Conservation (phyloP, 2,113 vertebrate genomes). For the Ophiodon elongatus region DNA sequence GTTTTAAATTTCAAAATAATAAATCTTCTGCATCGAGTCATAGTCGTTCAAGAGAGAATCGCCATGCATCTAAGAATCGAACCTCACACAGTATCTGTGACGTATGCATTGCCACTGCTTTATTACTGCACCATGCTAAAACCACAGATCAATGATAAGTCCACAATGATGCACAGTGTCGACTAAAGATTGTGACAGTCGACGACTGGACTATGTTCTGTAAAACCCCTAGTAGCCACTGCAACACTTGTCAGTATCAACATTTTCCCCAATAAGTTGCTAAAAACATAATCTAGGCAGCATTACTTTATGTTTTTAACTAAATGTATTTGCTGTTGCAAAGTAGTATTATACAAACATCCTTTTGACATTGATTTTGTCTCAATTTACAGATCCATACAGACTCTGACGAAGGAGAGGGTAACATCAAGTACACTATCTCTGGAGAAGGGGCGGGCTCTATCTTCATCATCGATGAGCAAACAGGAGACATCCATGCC, state of each 20-base stretch:
- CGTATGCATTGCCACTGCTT: neutral
- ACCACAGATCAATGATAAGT: neutral
- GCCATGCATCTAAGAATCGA: no score
- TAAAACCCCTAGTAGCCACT: neutral
- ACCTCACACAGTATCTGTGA: neutral
- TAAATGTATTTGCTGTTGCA: neutral
- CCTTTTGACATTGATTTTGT: neutral
- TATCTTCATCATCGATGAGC: conserved; percentile 97
- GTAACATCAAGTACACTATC: conserved; percentile 99
- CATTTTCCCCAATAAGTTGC: neutral
- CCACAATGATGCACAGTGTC: neutral
- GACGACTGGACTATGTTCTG: neutral
- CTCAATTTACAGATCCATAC: conserved; percentile 92
- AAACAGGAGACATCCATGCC: conserved; percentile 97
- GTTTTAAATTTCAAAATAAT: no score
- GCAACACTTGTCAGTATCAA: neutral
- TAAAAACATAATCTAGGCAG: neutral
- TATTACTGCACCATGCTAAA: neutral
- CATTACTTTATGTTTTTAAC: neutral
- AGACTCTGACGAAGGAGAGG: conserved; percentile 95
- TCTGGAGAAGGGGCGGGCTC: conserved; percentile 95
- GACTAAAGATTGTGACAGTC: neutral
- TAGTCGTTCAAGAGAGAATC: no score
- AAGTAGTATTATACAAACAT: neutral
- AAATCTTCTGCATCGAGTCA: no score